These are phyloP conservation scores for Pseudolycoriella hygida DNA, from an alignment of 2,888 invertebrate species.

Conservation along the genomic window DNA sequence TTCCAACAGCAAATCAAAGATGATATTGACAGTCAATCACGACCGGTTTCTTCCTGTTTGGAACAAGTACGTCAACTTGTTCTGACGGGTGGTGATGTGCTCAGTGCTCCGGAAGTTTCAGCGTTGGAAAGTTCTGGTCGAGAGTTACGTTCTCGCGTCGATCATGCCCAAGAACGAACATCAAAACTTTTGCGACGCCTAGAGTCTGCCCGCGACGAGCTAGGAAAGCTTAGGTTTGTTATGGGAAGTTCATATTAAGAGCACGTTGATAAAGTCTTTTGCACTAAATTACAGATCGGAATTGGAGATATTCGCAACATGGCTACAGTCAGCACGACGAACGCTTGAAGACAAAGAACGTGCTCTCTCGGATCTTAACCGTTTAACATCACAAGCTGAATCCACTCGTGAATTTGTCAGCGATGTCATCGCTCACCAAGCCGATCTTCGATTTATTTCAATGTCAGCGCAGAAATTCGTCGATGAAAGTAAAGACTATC, in stretches of 20 bases:
- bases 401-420: slow-evolving; percentile 77
- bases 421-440: slow-evolving; percentile 90
- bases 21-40: slow-evolving; percentile 70
- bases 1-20: slow-evolving; percentile 62
- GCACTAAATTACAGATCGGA: slow-evolving; percentile 39
- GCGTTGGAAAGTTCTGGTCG: slow-evolving; percentile 75
- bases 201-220: slow-evolving; percentile 66
- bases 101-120: slow-evolving; percentile 80
- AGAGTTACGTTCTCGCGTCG: slow-evolving; percentile 64
- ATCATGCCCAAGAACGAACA: slow-evolving; percentile 62
- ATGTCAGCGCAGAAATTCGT: slow-evolving; percentile 94
- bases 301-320: slow-evolving; percentile 59
- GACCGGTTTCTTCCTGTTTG: slow-evolving; percentile 67
- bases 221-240: slow-evolving; percentile 48
- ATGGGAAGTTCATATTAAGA: slow-evolving; percentile 22
- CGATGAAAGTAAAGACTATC: slow-evolving; percentile 85
- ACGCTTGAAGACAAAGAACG: slow-evolving; percentile 72
- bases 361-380: slow-evolving; percentile 56
- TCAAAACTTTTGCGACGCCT: slow-evolving; percentile 60
- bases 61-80: slow-evolving; percentile 84
- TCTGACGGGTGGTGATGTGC: slow-evolving; percentile 75
- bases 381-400: slow-evolving; percentile 52
- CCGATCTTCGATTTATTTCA: slow-evolving; percentile 85
- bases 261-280: not conserved
- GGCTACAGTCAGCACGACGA: slow-evolving; percentile 68